Conservation (phyloP, 1,140 invertebrate genomes). For the Drosophila parabipectinata region DNA sequence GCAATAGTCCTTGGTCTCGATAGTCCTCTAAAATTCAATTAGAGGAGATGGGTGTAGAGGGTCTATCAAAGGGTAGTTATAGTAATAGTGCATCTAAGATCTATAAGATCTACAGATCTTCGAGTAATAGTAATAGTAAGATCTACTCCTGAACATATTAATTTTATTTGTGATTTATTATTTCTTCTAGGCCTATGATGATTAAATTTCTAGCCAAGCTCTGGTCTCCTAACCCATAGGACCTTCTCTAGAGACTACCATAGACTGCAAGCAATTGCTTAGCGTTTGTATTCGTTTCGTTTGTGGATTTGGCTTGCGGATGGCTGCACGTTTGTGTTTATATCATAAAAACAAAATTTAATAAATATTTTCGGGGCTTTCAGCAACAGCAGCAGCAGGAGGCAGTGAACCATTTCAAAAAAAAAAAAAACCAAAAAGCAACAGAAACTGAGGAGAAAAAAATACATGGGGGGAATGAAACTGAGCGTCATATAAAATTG, state of each 20-base stretch:
- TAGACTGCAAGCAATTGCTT: conserved; percentile 65
- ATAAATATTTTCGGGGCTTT: conserved; percentile 68
- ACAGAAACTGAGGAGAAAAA: conserved; percentile 18
- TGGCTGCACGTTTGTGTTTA: conserved; percentile 26
- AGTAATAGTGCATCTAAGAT: too few species aligned
- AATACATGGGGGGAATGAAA: conserved; percentile 13
- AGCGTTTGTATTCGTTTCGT: conserved; percentile 38
- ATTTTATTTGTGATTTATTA: not conserved
- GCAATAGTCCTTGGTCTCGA: too few species aligned
- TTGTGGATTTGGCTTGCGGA: conserved; percentile 18
- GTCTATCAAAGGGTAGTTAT: too few species aligned
- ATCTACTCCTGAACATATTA: too few species aligned
- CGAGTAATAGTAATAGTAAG: too few species aligned
- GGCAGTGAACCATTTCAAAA: conserved; percentile 33
- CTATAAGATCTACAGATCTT: too few species aligned
- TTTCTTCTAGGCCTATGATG: not conserved
- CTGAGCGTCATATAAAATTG: conserved; percentile 72
- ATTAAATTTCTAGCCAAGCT: not conserved
- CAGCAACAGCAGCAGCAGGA: conserved; percentile 21
- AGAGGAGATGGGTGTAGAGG: too few species aligned
- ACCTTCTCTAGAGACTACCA: conserved; percentile 18
- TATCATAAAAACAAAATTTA: conserved; percentile 72
- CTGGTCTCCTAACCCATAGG: not conserved
- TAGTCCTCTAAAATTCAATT: too few species aligned
- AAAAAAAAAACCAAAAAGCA: not conserved